phyloP scores from a whole-genome alignment of 2,113 vertebrate species.

The Oreotragus oreotragus region DNA sequence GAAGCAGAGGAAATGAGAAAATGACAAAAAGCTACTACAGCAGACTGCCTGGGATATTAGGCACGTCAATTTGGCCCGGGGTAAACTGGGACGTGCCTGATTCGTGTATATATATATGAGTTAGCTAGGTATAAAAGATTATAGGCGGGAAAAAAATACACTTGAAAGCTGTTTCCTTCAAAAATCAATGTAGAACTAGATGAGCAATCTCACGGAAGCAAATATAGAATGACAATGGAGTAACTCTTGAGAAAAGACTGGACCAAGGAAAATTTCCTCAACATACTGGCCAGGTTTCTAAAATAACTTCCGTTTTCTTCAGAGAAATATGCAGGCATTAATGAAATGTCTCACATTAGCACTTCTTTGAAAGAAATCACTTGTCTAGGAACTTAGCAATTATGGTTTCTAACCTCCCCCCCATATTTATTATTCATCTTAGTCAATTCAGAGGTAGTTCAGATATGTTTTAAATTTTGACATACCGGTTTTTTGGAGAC shows the following conservation, averaged over 20 bases:
- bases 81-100: not conserved
- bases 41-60: not conserved
- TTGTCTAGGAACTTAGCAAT: constrained; percentile 27
- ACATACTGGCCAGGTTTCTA: not conserved
- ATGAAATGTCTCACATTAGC: not conserved
- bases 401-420: not conserved
- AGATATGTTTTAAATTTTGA: constrained; percentile 28
- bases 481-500: constrained; percentile 95
- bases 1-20: not conserved
- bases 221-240: not conserved
- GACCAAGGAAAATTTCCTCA: not conserved
- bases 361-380: constrained; percentile 22
- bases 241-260: constrained; percentile 9
- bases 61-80: not conserved
- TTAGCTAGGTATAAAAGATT: not conserved
- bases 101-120: not conserved
- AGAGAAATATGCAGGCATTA: not conserved
- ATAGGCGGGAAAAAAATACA: not conserved
- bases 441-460: not conserved
- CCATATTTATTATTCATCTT: not conserved
- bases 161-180: not conserved
- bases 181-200: not conserved
- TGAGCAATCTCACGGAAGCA: not conserved
- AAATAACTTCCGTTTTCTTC: not conserved
- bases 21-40: not conserved